Conservation (phyloP, 2,797 vertebrate species). For the Holocentrus rufus region DNA sequence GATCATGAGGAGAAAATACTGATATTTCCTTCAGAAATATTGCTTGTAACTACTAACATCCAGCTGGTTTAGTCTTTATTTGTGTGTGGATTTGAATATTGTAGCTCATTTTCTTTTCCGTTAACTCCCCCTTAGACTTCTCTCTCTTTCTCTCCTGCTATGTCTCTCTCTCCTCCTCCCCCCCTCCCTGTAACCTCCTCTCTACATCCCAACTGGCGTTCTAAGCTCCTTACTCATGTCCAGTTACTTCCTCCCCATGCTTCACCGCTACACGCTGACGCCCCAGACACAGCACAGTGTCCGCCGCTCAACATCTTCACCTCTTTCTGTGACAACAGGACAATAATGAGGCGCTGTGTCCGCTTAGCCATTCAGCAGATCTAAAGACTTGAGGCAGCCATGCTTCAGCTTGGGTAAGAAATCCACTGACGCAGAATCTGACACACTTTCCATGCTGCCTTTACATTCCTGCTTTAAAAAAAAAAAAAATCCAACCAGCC, state of each 20-base stretch:
- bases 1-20: conserved; percentile 7
- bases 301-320: conserved; percentile 28
- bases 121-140: conserved; percentile 31
- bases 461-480: conserved; percentile 61
- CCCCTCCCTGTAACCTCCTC: conserved; percentile 50
- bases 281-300: conserved; percentile 20
- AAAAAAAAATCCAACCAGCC: conserved; percentile 44
- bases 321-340: conserved; percentile 46
- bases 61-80: background rate
- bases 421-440: conserved; percentile 7
- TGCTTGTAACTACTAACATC: too few relatives aligned
- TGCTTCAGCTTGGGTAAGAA: conserved; percentile 74
- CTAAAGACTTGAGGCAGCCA: conserved; percentile 40
- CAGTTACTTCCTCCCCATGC: conserved; percentile 75
- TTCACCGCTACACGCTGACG: conserved; percentile 52
- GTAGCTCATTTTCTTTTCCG: conserved; percentile 22
- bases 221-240: conserved; percentile 74
- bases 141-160: conserved; percentile 35
- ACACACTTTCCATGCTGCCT: conserved; percentile 31
- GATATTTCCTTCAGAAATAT: conserved; percentile 7
- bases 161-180: conserved; percentile 4
- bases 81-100: background rate
- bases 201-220: conserved; percentile 68
- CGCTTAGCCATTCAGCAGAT: conserved; percentile 24
- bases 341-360: conserved; percentile 54